Evolutionary conservation across 37 sponge, comb jelly and placozoan genomes (phyloP), one percentile per base, ranked within the genome.

Genomic region (Amphimedon queenslandica): DNA sequence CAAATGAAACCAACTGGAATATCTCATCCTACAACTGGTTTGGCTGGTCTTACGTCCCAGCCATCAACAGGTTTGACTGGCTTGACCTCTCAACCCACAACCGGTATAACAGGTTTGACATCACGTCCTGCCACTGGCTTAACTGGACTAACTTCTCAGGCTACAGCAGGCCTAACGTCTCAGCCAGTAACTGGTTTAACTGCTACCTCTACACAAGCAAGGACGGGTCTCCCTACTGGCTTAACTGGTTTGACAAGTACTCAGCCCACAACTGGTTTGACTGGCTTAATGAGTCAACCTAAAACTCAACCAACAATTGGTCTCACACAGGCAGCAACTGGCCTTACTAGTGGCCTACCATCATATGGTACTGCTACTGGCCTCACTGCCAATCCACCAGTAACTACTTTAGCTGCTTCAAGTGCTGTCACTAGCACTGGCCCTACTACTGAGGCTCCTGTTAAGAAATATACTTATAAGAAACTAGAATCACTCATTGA

Each of bases 401-500:
- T n/a, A n/a, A n/a, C n/a, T n/a, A n/a, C n/a, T n/a, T n/a, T n/a
- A n/a, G n/a, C n/a, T n/a, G n/a, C n/a, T n/a, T n/a, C n/a, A n/a
- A n/a, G n/a, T n/a, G n/a, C n/a, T n/a, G n/a, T n/a, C n/a, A n/a
- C n/a, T n/a, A n/a, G n/a, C n/a, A n/a, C n/a, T n/a, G n/a, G n/a
- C n/a, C n/a, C n/a, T n/a, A n/a, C n/a, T n/a, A n/a, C n/a, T n/a
- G n/a, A n/a, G n/a, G n/a, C n/a, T 47, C 13, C 53, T n/a, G 61
- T 5, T 6, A 60, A 77, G 57, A 88, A 88, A 74, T 92, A 90
- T 61, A 96, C 93, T 4, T 93, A 85, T 68, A 90, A 82, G 55
- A 83, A 98, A 76, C 90, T 98, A 35, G 96, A 98, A 67, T 81
- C 89, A 13, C 81, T 89, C 37, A 80, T 98, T 23, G 84, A 89